These are phyloP conservation scores for Cordylochernes scorpioides DNA, from an alignment of 2,888 invertebrate genomes.

Conservation along the genomic window DNA sequence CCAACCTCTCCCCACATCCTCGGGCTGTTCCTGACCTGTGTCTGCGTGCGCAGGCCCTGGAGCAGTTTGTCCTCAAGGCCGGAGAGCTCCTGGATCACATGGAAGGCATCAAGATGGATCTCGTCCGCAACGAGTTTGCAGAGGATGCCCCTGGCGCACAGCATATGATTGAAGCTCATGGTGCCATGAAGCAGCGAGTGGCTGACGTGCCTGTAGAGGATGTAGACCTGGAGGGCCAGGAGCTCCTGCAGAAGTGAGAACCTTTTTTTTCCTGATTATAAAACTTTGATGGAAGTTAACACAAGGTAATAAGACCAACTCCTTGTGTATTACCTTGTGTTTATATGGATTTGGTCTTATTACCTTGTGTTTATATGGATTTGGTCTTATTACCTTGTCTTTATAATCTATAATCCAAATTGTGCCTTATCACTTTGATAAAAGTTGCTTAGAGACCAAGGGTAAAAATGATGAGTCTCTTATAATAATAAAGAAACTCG, in stretches of 20 bases:
- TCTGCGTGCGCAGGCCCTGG: constrained; percentile 37
- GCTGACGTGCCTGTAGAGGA: constrained; percentile 79
- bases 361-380: too few species aligned
- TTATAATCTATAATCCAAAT: too few species aligned
- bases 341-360: too few species aligned
- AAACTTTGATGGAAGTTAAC: too few species aligned
- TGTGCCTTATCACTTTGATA: too few species aligned
- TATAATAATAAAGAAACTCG: too few species aligned
- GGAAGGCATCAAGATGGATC: constrained; percentile 73
- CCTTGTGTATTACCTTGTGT: too few species aligned
- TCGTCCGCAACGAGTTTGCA: constrained; percentile 73
- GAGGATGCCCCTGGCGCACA: constrained; percentile 78
- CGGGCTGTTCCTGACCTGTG: constrained; percentile 1
- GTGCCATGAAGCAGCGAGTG: constrained; percentile 74
- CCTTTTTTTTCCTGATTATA: too few species aligned
- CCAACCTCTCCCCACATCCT: not conserved
- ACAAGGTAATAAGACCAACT: too few species aligned
- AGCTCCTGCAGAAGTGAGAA: constrained; percentile 28
- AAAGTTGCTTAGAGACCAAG: too few species aligned
- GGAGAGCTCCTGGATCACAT: constrained; percentile 69
- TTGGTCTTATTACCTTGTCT: too few species aligned
- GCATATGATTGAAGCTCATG: constrained; percentile 69
- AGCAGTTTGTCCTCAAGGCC: constrained; percentile 87
- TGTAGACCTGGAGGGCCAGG: constrained; percentile 59
- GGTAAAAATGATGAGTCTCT: too few species aligned